These are phyloP conservation scores for Nymphalis c-album DNA, from an alignment of 2,888 invertebrate genomes.

Conservation along the genomic window DNA sequence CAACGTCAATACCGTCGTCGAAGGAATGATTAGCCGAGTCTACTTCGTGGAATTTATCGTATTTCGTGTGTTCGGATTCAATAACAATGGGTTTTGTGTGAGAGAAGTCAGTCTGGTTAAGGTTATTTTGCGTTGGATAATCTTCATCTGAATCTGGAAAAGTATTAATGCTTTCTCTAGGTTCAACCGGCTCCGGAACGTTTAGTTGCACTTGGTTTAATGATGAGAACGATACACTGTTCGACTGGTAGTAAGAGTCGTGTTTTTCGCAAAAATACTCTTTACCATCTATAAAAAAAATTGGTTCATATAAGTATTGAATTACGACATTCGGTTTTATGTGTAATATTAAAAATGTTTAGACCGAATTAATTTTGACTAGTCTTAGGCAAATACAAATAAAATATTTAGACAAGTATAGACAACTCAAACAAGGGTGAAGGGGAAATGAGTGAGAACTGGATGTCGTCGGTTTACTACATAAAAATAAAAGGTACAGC, in stretches of 20 bases:
- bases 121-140: slow-evolving; percentile 73
- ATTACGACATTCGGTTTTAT: neutral
- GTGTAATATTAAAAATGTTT: too few species aligned
- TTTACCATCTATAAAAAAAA: slow-evolving; percentile 64
- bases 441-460: too few species aligned
- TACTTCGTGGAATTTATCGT: slow-evolving; percentile 57
- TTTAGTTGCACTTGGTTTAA: slow-evolving; percentile 70
- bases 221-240: slow-evolving; percentile 70
- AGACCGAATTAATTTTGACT: too few species aligned
- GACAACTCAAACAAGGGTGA: neutral
- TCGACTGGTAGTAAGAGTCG: slow-evolving; percentile 70
- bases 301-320: neutral
- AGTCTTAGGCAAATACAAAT: too few species aligned
- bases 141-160: slow-evolving; percentile 73
- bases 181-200: slow-evolving; percentile 70
- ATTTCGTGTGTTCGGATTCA: slow-evolving; percentile 66
- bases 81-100: slow-evolving; percentile 75
- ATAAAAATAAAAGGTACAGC: too few species aligned
- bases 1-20: slow-evolving; percentile 70
- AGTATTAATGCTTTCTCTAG: slow-evolving; percentile 58
- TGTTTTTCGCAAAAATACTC: slow-evolving; percentile 79
- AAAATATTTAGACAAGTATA: too few species aligned
- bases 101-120: slow-evolving; percentile 74
- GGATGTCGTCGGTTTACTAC: too few species aligned
- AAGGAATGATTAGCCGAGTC: slow-evolving; percentile 75